phyloP scores from a whole-genome alignment of 2,888 invertebrate species.

The Trachelus iudaicus region DNA sequence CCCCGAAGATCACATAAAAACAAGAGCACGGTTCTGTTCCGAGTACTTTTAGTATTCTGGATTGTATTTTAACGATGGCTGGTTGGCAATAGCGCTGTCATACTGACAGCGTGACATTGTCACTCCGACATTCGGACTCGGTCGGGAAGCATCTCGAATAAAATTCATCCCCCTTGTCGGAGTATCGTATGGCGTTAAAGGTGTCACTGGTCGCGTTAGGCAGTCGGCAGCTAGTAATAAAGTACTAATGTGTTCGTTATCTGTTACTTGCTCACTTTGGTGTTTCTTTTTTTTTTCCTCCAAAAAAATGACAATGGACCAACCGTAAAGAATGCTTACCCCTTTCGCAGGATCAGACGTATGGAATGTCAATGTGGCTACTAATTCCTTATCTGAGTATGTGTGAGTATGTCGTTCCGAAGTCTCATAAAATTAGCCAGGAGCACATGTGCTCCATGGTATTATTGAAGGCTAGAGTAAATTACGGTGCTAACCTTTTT shows the following conservation, averaged over 20 bases:
- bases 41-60: background rate
- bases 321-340: background rate
- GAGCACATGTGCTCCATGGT: background rate
- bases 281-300: background rate
- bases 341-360: background rate
- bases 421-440: background rate
- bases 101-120: background rate
- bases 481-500: background rate
- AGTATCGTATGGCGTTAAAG: background rate
- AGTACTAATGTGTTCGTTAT: slow-evolving; percentile 23
- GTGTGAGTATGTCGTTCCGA: background rate
- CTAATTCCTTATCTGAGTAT: background rate
- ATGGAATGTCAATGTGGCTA: background rate
- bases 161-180: background rate
- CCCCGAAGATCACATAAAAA: slow-evolving; percentile 4
- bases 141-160: background rate
- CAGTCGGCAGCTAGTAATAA: slow-evolving; percentile 19
- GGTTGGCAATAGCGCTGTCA: background rate
- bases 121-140: background rate
- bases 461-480: background rate
- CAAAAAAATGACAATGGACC: background rate
- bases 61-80: background rate
- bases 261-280: background rate
- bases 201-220: slow-evolving; percentile 21
- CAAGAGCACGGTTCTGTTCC: background rate